phyloP scores from a whole-genome alignment of 1,140 invertebrate genomes.

The Megalopta genalis region DNA sequence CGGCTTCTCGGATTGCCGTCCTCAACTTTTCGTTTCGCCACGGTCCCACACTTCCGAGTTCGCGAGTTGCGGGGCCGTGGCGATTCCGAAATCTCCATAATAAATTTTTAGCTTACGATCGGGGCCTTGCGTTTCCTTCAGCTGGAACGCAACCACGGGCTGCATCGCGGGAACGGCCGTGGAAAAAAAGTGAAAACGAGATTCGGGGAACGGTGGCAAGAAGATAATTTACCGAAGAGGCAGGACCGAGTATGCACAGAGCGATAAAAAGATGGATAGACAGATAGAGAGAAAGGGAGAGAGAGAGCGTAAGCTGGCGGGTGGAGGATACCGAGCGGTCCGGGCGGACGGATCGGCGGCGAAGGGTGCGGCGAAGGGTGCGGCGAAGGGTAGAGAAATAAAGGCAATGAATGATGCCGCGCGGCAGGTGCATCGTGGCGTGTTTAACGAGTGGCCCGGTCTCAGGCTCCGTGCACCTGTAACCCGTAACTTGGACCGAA shows the following conservation, averaged over 20 bases:
- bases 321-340: background rate
- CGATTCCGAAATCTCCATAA: too few relatives aligned
- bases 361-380: background rate
- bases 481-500: slow-evolving; percentile 50
- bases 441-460: slow-evolving; percentile 69
- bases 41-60: too few relatives aligned
- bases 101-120: too few relatives aligned
- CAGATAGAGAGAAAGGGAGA: background rate
- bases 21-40: too few relatives aligned
- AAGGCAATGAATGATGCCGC: slow-evolving; percentile 70
- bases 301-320: background rate
- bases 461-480: slow-evolving; percentile 68
- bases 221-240: background rate
- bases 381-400: slow-evolving; percentile 53
- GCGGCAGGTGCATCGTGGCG: slow-evolving; percentile 67
- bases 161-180: too few relatives aligned
- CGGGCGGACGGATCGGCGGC: background rate
- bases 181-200: slow-evolving; percentile 1
- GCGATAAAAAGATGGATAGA: background rate
- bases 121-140: too few relatives aligned
- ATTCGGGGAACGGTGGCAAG: slow-evolving; percentile 5
- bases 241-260: slow-evolving; percentile 1
- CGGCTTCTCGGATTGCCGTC: too few relatives aligned
- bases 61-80: too few relatives aligned
- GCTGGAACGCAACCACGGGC: too few relatives aligned